Evolutionary conservation across 2,113 vertebrate genomes (phyloP).

Genomic region (Ariopsis seemanni): DNA sequence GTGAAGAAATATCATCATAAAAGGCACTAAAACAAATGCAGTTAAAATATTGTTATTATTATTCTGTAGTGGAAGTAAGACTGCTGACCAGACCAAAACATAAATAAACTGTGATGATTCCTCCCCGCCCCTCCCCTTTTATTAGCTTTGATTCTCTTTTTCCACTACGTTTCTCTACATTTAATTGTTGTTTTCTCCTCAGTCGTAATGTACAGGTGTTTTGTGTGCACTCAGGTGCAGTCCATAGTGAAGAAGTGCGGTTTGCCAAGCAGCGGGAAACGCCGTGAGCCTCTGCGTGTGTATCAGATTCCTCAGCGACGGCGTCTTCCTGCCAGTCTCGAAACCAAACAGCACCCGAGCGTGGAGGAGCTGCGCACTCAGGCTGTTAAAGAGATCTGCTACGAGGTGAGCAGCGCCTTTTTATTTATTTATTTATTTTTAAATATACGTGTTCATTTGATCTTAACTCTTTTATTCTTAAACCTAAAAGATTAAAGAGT

Average conservation of each 20-base stretch:
- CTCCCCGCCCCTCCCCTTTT: too few species aligned
- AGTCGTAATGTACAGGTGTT: neutral
- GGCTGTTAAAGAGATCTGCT: slow-evolving; percentile 90
- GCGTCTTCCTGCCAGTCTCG: slow-evolving; percentile 75
- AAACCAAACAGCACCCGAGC: slow-evolving; percentile 77
- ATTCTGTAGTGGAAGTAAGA: neutral
- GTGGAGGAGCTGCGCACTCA: slow-evolving; percentile 84
- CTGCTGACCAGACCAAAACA: neutral
- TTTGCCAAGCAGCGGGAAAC: slow-evolving; percentile 86
- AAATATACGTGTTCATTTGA: too few species aligned
- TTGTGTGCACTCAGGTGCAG: slow-evolving; percentile 72
- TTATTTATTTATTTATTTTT: too few species aligned
- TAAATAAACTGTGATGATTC: too few species aligned
- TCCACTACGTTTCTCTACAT: neutral
- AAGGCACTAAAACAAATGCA: too few species aligned
- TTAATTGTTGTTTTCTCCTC: neutral
- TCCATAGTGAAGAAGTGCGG: slow-evolving; percentile 85
- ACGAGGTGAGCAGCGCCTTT: slow-evolving; percentile 64
- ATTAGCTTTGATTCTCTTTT: too few species aligned
- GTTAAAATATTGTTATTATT: neutral
- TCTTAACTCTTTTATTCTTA: too few species aligned
- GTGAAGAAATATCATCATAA: too few species aligned
- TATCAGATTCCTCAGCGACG: slow-evolving; percentile 88
- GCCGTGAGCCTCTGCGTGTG: slow-evolving; percentile 80
- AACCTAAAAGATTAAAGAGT: too few species aligned